Evolutionary conservation across 2,888 invertebrate genomes (phyloP).

Genomic region (Rhaphigaster nebulosa): DNA sequence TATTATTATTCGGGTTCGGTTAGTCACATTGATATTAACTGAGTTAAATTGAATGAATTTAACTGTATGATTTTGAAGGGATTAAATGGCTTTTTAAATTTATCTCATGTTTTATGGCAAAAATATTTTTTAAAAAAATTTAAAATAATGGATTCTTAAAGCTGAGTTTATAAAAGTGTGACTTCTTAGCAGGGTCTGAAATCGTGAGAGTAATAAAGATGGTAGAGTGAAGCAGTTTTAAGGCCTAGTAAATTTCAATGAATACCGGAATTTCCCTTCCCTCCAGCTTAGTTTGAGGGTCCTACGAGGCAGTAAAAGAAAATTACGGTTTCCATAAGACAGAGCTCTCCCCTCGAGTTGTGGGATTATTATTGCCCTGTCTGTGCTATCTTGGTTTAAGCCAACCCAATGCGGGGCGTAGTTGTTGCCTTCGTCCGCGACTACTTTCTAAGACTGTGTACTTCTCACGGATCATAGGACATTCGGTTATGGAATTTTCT

Average conservation of each 20-base stretch:
- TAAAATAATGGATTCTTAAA: background rate
- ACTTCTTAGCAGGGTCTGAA: constrained; percentile 2
- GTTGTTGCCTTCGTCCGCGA: background rate
- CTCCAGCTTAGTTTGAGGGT: constrained; percentile 4
- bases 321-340: background rate
- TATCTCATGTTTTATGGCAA: background rate
- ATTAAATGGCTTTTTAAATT: too few relatives aligned
- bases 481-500: background rate
- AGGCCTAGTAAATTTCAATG: constrained; percentile 33
- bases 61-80: too few relatives aligned
- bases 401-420: background rate
- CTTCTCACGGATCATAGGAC: background rate
- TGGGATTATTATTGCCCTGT: background rate
- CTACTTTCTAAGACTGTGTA: background rate
- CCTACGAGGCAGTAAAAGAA: constrained; percentile 30
- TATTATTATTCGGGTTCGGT: too few relatives aligned
- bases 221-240: background rate
- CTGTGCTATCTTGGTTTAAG: background rate
- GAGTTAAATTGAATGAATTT: too few relatives aligned
- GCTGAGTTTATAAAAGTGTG: background rate
- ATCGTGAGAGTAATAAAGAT: constrained; percentile 8
- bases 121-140: background rate
- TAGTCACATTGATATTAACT: too few relatives aligned
- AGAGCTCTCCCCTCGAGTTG: background rate
- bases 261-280: constrained; percentile 5